These are phyloP conservation scores for Nansenia antarctica DNA, from an alignment of 2,113 vertebrate genomes.

Conservation along the genomic window DNA sequence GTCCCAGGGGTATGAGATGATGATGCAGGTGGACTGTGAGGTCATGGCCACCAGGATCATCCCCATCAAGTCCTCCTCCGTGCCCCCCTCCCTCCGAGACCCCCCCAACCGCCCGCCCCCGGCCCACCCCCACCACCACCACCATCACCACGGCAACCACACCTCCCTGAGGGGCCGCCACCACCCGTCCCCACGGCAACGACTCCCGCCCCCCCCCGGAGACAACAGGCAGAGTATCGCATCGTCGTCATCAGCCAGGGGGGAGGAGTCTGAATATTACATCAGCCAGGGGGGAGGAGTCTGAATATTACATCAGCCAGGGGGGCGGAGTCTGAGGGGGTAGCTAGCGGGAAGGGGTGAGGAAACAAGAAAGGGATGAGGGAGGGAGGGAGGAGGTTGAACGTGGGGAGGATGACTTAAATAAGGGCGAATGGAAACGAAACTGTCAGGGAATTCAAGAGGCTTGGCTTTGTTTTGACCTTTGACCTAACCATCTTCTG, in stretches of 20 bases:
- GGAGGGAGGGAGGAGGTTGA: background rate
- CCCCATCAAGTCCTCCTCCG: constrained; percentile 89
- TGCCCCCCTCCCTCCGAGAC: constrained; percentile 84
- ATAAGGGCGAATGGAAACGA: background rate
- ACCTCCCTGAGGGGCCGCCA: constrained; percentile 66
- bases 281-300: background rate
- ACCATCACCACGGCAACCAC: constrained; percentile 78
- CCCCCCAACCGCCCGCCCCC: constrained; percentile 54
- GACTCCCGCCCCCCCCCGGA: constrained; percentile 44
- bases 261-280: constrained; percentile 66
- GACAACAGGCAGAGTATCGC: constrained; percentile 51
- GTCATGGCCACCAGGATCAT: constrained; percentile 93
- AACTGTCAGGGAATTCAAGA: background rate
- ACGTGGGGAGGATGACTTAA: background rate
- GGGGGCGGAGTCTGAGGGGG: background rate
- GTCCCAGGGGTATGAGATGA: constrained; percentile 85
- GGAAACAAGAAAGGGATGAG: background rate
- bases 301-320: constrained; percentile 39
- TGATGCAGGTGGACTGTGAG: constrained; percentile 96
- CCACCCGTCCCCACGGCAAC: constrained; percentile 40
- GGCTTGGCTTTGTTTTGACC: background rate
- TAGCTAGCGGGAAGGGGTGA: background rate
- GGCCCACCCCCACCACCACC: constrained; percentile 11
- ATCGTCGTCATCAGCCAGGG: constrained; percentile 71
- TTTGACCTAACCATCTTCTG: no score